Conservation (phyloP, 2,113 vertebrate genomes). For the Brachyhypopomus gauderio region DNA sequence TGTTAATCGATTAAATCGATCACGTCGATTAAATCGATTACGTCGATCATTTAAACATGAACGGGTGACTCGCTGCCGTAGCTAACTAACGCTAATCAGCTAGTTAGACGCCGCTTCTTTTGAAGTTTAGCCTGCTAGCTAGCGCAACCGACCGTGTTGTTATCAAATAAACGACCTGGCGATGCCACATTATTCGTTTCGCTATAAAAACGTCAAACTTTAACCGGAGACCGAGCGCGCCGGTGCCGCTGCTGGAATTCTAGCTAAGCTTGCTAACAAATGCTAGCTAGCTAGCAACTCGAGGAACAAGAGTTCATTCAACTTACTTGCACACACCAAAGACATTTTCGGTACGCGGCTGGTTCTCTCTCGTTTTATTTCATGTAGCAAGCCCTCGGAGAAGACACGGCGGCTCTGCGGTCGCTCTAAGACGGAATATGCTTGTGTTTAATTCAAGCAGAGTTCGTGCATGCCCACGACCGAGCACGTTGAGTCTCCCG, state of each 20-base stretch:
- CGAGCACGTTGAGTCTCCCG: constrained; percentile 40
- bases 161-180: not conserved
- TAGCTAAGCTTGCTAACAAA: not conserved
- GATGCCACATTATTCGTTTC: not conserved
- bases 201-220: not conserved
- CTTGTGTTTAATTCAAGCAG: not conserved
- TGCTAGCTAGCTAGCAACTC: not conserved
- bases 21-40: too few relatives aligned
- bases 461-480: constrained; percentile 13
- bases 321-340: constrained; percentile 81
- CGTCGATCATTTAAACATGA: too few relatives aligned
- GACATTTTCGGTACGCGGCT: constrained; percentile 64
- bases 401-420: not conserved
- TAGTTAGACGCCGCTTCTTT: not conserved
- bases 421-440: not conserved
- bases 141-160: not conserved
- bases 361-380: not conserved
- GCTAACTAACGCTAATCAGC: not conserved
- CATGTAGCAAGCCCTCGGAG: not conserved
- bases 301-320: constrained; percentile 7
- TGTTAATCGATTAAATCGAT: too few relatives aligned
- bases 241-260: not conserved
- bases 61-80: too few relatives aligned
- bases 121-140: not conserved
- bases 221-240: too few relatives aligned